A percentile compares a stretch with the other conserved stretches of the same genome.
phyloP scores from a whole-genome alignment of 2,888 invertebrate species.

The Eilema griseolum region DNA sequence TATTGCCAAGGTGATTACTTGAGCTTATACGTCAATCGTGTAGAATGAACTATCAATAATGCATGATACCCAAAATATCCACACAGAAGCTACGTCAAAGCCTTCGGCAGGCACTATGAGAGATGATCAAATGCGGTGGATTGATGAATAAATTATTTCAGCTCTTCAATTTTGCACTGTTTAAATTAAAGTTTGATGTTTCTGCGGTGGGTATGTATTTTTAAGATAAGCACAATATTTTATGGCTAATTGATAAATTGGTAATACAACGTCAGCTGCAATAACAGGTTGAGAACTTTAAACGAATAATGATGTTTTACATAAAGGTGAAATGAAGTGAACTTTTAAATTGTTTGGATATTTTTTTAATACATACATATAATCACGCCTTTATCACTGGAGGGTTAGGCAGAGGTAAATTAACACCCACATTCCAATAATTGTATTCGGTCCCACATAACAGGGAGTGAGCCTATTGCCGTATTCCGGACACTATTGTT shows the following conservation, averaged over 20 bases:
- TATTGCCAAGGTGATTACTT: background rate
- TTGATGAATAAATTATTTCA: constrained; percentile 51
- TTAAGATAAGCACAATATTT: constrained; percentile 13
- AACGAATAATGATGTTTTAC: background rate
- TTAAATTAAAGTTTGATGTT: constrained; percentile 34
- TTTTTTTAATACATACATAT: too few relatives aligned
- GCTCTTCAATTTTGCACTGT: constrained; percentile 34
- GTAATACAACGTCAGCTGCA: background rate
- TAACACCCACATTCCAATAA: too few relatives aligned
- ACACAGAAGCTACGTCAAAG: constrained; percentile 11
- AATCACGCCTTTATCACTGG: too few relatives aligned
- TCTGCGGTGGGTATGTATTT: constrained; percentile 17
- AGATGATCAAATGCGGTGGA: constrained; percentile 30
- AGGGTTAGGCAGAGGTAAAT: too few relatives aligned
- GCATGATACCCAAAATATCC: constrained; percentile 6
- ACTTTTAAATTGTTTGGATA: too few relatives aligned
- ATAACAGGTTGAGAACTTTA: background rate
- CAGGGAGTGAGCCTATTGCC: too few relatives aligned
- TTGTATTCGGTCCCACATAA: too few relatives aligned
- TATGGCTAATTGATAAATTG: background rate
- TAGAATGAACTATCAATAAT: constrained; percentile 12
- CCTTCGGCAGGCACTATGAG: background rate
- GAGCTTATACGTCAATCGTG: background rate
- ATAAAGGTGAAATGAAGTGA: background rate
- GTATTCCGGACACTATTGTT: too few relatives aligned